A percentile compares a stretch with the other conserved stretches of the same genome.
These are phyloP conservation scores for Acanthacorydalis orientalis DNA, from an alignment of 2,888 invertebrate genomes.

Conservation along the genomic window DNA sequence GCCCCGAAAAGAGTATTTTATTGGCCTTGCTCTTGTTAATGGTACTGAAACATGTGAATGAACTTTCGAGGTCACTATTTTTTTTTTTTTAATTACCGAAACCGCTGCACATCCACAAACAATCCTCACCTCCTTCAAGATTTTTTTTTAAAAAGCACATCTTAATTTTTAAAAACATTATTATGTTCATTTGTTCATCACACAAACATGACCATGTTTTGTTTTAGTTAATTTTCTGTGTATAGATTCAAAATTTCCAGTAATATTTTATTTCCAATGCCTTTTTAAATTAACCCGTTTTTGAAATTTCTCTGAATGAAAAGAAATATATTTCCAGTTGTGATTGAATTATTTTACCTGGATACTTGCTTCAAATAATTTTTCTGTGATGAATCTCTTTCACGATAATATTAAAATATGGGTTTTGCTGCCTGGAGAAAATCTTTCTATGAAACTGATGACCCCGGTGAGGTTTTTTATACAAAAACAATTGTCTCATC, in stretches of 20 bases:
- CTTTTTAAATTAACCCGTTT: neutral
- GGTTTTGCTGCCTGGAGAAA: neutral
- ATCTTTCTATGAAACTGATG: neutral
- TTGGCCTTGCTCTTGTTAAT: neutral
- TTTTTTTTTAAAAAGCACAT: neutral
- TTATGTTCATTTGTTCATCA: neutral
- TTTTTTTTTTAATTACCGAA: neutral
- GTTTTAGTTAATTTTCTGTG: neutral
- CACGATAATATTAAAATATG: neutral
- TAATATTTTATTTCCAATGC: neutral
- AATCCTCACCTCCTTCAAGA: neutral
- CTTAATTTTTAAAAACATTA: neutral
- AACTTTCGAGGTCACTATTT: neutral
- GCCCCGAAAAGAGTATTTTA: neutral
- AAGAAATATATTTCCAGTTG: too few relatives aligned
- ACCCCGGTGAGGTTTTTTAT: neutral
- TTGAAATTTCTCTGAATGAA: too few relatives aligned
- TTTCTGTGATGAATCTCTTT: neutral
- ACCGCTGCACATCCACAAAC: neutral
- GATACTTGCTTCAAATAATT: too few relatives aligned
- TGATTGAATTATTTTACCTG: too few relatives aligned
- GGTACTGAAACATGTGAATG: neutral
- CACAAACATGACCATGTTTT: neutral
- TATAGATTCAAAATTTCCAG: neutral
- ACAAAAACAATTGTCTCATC: neutral